Percentiles rank a stretch among this genome's conserved stretches.
phyloP scores from a whole-genome alignment of 1,140 invertebrate species.

The Asobara japonica region DNA sequence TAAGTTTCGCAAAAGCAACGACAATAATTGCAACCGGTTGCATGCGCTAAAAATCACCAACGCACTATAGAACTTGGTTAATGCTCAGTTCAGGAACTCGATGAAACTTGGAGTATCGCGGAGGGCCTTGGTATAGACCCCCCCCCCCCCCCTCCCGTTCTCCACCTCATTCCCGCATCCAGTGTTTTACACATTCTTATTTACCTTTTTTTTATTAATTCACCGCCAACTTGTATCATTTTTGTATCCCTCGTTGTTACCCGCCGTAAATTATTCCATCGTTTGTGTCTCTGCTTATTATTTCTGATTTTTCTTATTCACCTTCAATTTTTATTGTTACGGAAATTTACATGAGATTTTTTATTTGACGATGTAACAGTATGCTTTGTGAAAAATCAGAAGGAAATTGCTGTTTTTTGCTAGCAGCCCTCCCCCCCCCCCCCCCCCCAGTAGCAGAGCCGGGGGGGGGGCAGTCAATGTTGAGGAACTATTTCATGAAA shows the following conservation, averaged over 20 bases:
- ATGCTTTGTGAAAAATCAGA: too few relatives aligned
- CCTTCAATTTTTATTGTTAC: background rate
- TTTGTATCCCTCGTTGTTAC: background rate
- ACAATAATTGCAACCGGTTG: conserved; percentile 67
- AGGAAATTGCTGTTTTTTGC: too few relatives aligned
- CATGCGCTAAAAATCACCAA: conserved; percentile 61
- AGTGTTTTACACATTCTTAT: background rate
- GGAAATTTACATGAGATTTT: background rate
- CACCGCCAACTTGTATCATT: background rate
- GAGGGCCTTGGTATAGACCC: too few relatives aligned
- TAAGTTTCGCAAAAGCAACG: conserved; percentile 62
- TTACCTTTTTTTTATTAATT: background rate
- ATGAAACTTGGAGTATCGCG: conserved; percentile 14
- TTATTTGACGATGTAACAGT: too few relatives aligned
- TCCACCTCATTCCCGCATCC: background rate
- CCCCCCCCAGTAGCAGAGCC: too few relatives aligned
- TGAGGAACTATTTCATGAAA: too few relatives aligned
- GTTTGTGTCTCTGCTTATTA: background rate
- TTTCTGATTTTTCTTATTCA: background rate
- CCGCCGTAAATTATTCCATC: background rate
- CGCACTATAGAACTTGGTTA: conserved; percentile 55
- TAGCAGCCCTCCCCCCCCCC: too few relatives aligned
- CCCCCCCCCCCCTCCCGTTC: background rate
- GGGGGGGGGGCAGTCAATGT: too few relatives aligned
- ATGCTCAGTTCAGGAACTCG: conserved; percentile 51